Evolutionary conservation across 2,113 vertebrate genomes (phyloP).

Genomic region (Murina feae): DNA sequence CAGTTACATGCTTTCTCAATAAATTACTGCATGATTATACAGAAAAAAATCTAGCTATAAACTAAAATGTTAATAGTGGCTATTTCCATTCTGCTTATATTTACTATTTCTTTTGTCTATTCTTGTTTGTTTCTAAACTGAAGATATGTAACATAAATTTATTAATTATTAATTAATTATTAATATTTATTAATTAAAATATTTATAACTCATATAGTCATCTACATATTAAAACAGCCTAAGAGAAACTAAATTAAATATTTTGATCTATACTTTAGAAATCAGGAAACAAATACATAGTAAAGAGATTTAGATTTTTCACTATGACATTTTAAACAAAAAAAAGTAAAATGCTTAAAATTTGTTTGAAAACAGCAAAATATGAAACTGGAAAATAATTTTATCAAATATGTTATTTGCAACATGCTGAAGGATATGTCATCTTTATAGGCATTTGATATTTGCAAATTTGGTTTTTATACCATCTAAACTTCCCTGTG

Average conservation of each 20-base stretch:
- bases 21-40: not conserved
- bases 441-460: not conserved
- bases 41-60: not conserved
- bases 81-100: not conserved
- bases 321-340: not conserved
- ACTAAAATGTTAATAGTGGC: not conserved
- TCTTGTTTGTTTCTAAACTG: conserved; percentile 1
- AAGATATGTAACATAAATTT: not conserved
- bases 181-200: too few species aligned
- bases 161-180: too few species aligned
- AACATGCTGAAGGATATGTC: not conserved
- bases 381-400: not conserved
- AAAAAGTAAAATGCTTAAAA: not conserved
- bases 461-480: not conserved
- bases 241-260: not conserved
- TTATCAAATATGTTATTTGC: not conserved
- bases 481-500: not conserved
- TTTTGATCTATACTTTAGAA: not conserved
- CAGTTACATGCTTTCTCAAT: not conserved
- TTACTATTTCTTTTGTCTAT: not conserved
- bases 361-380: not conserved
- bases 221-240: not conserved
- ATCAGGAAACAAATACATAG: not conserved
- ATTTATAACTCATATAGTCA: not conserved
- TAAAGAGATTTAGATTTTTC: not conserved